Percentiles rank a stretch among this genome's conserved stretches.
phyloP scores from a whole-genome alignment of 2,888 invertebrate species.

The Drosophila neotestacea region DNA sequence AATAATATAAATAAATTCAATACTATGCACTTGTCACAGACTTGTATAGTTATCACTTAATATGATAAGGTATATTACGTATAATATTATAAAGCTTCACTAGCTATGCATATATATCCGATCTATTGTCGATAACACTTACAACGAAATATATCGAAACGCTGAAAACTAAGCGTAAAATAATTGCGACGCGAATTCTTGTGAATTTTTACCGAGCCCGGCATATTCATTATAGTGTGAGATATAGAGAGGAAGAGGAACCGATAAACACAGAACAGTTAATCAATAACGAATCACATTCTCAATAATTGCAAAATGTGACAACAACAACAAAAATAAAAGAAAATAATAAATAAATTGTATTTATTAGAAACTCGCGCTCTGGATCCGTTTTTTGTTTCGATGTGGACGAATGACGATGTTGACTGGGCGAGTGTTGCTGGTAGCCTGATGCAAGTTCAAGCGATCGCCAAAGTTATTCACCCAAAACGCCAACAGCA shows the following conservation, averaged over 20 bases:
- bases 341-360: background rate
- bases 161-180: constrained; percentile 80
- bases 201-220: constrained; percentile 71
- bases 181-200: constrained; percentile 81
- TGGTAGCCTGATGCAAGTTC: constrained; percentile 72
- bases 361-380: background rate
- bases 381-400: constrained; percentile 1
- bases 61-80: background rate
- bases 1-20: background rate
- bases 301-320: constrained; percentile 9
- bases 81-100: background rate
- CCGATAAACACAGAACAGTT: constrained; percentile 8
- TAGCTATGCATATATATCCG: too few species aligned
- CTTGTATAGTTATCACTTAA: background rate
- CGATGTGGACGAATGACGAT: constrained; percentile 52
- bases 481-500: constrained; percentile 67
- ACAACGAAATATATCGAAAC: constrained; percentile 82
- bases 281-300: constrained; percentile 36
- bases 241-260: background rate
- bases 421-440: constrained; percentile 66
- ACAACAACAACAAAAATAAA: background rate
- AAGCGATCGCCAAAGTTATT: constrained; percentile 70
- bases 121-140: constrained; percentile 60
- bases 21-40: background rate
- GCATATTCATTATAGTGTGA: constrained; percentile 63